phyloP scores from a whole-genome alignment of 2,113 vertebrate species.

The Callipepla squamata region DNA sequence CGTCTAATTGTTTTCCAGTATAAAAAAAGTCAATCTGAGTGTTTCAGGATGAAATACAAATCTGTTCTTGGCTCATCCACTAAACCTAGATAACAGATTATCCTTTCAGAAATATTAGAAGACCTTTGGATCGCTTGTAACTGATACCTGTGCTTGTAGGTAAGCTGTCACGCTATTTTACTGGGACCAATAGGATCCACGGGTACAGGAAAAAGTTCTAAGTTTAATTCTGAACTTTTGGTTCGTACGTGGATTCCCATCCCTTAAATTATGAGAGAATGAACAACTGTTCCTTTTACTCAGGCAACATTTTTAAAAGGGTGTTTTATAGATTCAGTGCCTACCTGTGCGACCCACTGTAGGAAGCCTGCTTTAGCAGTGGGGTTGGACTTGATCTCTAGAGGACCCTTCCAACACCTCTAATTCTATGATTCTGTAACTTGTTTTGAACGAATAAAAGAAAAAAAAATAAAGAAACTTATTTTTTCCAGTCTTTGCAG shows the following conservation, averaged over 20 bases:
- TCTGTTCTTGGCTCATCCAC: not conserved
- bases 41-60: not conserved
- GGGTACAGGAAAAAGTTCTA: not conserved
- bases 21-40: not conserved
- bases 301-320: not conserved
- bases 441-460: too few species aligned
- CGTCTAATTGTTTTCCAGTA: not conserved
- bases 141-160: not conserved
- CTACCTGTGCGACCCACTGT: not conserved
- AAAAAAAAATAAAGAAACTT: not conserved
- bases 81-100: not conserved
- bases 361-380: too few species aligned
- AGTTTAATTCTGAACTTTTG: not conserved
- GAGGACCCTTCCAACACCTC: too few species aligned
- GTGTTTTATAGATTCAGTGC: not conserved
- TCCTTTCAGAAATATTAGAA: not conserved
- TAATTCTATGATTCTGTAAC: not conserved
- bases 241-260: not conserved
- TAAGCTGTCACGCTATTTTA: not conserved
- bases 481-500: not conserved
- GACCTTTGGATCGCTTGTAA: not conserved
- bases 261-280: not conserved
- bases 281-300: not conserved
- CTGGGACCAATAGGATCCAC: not conserved
- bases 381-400: too few species aligned